Evolutionary conservation across 2,797 vertebrate genomes (phyloP), one percentile per base, ranked within the genome.

Genomic region (Acanthopagrus latus): DNA sequence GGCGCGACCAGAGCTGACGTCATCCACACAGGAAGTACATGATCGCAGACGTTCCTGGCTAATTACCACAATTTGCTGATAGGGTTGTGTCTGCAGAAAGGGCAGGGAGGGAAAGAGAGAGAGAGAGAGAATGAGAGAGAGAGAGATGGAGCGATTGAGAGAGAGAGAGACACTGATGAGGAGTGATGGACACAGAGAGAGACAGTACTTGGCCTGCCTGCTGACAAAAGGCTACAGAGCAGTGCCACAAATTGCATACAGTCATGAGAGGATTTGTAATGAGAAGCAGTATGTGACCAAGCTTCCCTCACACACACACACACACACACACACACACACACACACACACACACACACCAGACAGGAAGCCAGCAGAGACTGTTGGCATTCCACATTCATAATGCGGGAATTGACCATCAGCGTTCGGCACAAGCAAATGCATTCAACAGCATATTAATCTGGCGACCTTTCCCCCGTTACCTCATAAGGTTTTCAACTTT

Each of bases 191-290:
- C 64, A 64, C 21, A 65, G 62, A 64, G 51, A 21, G 71, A 83
- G 56, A 73, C 16, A 51, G 72, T 9, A 16, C 63, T 85, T 70
- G 60, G 68, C 77, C 76, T 74, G 84, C 57, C 68, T 84, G 82
- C 81, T 85, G 68, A 87, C 88, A 88, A 89, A 92, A 88, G 78
- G 87, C 83, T 76, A 89, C 66, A 83, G 81, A 91, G 86, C 67
- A 82, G 33, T 74, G 81, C 25, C 78, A 83, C 89, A 91, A 93
- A 93, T 90, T 88, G 82, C 91, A 89, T 77, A 86, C 64, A 89
- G 91, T 91, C 91, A 94, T 91, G 89, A 90, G 92, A 89, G 85
- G 87, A 85, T 89, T 91, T 82, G 83, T 90, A 92, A 94, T 91
- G 82, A 91, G 88, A 83, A 64, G 89, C 83, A 76, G 88, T 82